Evolutionary conservation across 2,797 vertebrate species (phyloP), one percentile per base, ranked within the genome.

Genomic region (Oreonectes daqikongensis): DNA sequence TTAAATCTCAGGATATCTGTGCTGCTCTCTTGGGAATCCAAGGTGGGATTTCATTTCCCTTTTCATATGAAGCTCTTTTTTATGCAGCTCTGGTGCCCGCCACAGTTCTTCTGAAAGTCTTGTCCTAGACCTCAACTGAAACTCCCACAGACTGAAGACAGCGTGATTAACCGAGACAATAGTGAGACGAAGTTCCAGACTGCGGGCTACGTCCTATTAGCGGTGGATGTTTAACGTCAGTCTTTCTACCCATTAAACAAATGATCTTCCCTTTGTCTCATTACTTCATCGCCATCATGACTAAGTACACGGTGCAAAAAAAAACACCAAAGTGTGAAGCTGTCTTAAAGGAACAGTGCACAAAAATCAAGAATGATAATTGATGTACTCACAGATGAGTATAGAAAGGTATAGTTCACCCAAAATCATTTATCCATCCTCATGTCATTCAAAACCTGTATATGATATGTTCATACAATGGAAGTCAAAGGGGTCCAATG

Each of bases 121-220:
- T 55, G 52, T 26, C 22, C 42, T 61, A 57, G 55, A 60, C n/a
- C 44, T 72, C 40, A 10, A 26, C 40, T 72, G n/a, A 40, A 44
- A 60, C 24, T 30, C 53, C 2, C 17, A 15, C 40, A 75, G 72
- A 75, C 50, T 74, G 10, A 74, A 44, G 40, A 24, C 15, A 42
- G 17, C 26, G n/a, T 75, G 63, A 66, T 75, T 55, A 66, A 50
- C 9, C 22, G 38, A 53, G 48, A 65, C 72, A 32, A 28, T 42
- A 35, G 22, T 18, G 12, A 67, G 64, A 42, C 9, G 14, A n/a
- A n/a, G 5, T 75, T 75, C 57, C 40, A 40, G 55, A 35, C 64
- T 68, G 52, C 30, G 59, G 74, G 53, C 53, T 69, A 60, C 59
- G 44, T 69, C 74, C 65, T 76, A 76, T 76, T 76, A 76, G 42